Evolutionary conservation across 2,797 vertebrate genomes (phyloP), one percentile per base, ranked within the genome.

Genomic region (Anguilla marmorata): DNA sequence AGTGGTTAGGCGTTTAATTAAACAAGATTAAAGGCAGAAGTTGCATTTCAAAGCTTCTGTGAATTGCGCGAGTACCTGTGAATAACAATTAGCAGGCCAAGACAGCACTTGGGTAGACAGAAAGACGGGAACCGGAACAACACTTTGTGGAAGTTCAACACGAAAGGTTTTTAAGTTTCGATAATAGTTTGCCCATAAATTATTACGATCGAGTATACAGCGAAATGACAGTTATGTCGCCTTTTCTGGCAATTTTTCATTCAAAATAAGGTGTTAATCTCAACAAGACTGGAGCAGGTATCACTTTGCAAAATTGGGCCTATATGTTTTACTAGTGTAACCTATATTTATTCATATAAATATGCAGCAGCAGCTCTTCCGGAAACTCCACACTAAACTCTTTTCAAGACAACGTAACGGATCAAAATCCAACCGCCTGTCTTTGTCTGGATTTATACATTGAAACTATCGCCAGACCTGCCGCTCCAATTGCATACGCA

Each of bases 241-340:
- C 11, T 14, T 33, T 76, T 76, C 30, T 41, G 72, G 19, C 14
- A 37, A 37, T 76, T 76, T 41, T 30, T 33, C 19, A 16, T 41
- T 76, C 72, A 76, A 76, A 37, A 76, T 37, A 76, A 76, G 30
- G 72, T 76, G 37, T 76, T 12, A 76, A 30, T 41, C 33, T 76
- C 11, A 76, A 33, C 72, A 37, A 76, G 72, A 30, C 2, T 30
- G 50, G 50, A 50, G 54, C 14, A 14, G 54, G 12, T 12, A 56
- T 56, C 54, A 2, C 14, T 56, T 56, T 1, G 14, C 37, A 56
- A 56, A 56, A 56, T 11, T 56, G 14, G 12, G 54, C 54, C 14
- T 56, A 16, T 12, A 56, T 52, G 50, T 45, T 45, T 3, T 8
- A 19, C 7, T 24, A 6, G 30, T n/a, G 1, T 6, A n/a, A 76